Base-by-base conservation (phyloP, 2,888 invertebrate genomes). In the Agrochola lota region DNA sequence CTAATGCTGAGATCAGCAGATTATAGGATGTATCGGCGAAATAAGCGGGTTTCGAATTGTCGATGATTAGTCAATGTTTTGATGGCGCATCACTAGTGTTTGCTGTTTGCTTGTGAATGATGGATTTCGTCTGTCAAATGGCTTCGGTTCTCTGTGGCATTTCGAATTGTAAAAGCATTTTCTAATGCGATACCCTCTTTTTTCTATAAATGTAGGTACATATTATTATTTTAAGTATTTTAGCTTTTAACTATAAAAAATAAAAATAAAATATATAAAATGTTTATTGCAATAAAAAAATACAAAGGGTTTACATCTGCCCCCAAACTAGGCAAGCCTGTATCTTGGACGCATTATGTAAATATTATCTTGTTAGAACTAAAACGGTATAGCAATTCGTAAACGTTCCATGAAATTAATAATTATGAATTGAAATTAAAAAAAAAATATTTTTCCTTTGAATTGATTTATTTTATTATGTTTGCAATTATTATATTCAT, bases 1-100 rank as follows among this genome's bases (percentile, higher is more conserved):
- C 83, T 46, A 76, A 85, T 80, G 82, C 84, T 77, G 83, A 85
- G 86, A 85, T 83, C 77, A 74, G 79, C 85, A 80, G 85, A 83
- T 87, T 88, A 83, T 75, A 68, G 70, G 74, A 69, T 80, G 79
- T 86, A 80, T 84, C 67, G 78, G 71, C 59, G 57, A 72, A 79
- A 78, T 71, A 52, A 62, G 66, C 57, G 66, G 20, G 74, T 60
- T 71, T 40, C 35, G 72, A 52, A 23, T 64, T 57, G 46, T 60
- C 52, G 59, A 71, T 73, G 66, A 80, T 81, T 71, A 15, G 72
- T 85, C 69, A 30, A 43, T 72, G 68, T 75, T 83, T 74, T 78
- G 79, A 57, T 81, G 72, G 64, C n/a, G 7, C 70, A 46, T 67
- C 59, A 83, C 62, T 78, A 69, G 52, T 64, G 71, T 12, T 83